phyloP scores from a whole-genome alignment of 2,797 vertebrate genomes.

The Novumbra hubbsi region DNA sequence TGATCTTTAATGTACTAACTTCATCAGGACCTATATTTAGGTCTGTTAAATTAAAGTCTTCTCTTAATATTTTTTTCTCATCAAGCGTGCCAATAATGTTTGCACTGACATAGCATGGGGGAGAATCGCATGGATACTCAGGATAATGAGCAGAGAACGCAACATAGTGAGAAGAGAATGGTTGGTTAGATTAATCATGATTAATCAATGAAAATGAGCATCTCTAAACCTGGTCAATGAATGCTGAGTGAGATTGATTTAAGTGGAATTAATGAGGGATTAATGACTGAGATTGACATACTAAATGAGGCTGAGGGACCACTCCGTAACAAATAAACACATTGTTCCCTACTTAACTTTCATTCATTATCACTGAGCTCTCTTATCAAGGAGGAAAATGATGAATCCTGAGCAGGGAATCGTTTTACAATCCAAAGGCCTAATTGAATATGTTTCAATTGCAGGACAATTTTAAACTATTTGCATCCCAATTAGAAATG shows the following conservation, averaged over 20 bases:
- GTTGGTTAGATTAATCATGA: background rate
- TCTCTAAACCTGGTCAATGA: constrained; percentile 5
- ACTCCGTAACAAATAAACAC: background rate
- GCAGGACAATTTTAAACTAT: background rate
- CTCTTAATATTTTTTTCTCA: too few species aligned
- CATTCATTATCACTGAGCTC: background rate
- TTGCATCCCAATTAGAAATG: background rate
- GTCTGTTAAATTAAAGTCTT: too few species aligned
- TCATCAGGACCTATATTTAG: too few species aligned
- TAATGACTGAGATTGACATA: background rate
- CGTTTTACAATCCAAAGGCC: background rate
- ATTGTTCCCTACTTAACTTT: constrained; percentile 1
- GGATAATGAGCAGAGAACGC: background rate
- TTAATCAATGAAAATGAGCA: constrained; percentile 1
- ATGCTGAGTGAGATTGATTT: constrained; percentile 1
- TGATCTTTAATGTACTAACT: too few species aligned
- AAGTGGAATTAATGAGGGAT: too few species aligned
- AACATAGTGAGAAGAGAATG: background rate
- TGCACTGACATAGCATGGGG: background rate
- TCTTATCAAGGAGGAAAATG: background rate
- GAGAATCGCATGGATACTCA: background rate
- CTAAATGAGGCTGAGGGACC: background rate
- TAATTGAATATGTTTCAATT: background rate
- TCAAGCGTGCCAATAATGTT: background rate
- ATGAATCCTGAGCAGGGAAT: background rate